Evolutionary conservation across 2,888 invertebrate genomes (phyloP).

Genomic region (Stratiomys singularior): DNA sequence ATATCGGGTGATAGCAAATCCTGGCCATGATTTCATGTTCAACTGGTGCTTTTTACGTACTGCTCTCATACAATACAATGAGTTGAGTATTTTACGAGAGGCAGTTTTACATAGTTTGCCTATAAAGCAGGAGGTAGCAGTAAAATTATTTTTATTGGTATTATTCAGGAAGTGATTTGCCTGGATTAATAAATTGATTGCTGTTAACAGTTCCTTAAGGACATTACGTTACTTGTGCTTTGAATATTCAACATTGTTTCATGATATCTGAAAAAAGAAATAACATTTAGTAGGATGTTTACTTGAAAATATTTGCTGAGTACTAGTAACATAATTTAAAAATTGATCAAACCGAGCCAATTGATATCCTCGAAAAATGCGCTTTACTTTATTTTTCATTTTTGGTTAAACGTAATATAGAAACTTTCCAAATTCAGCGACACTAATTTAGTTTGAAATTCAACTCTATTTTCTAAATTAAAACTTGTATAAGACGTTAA

Average conservation of each 20-base stretch:
- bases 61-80: conserved; percentile 18
- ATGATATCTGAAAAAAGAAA: neutral
- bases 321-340: too few relatives aligned
- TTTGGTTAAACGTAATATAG: too few relatives aligned
- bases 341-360: too few relatives aligned
- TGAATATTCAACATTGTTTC: neutral
- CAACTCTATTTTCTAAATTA: too few relatives aligned
- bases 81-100: conserved; percentile 35
- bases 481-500: too few relatives aligned
- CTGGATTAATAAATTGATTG: conserved; percentile 32
- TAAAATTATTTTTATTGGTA: conserved; percentile 7
- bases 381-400: too few relatives aligned
- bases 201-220: neutral
- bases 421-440: too few relatives aligned
- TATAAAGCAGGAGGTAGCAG: neutral
- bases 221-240: neutral
- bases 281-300: too few relatives aligned
- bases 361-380: too few relatives aligned
- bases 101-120: conserved; percentile 31
- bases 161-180: conserved; percentile 26
- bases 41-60: conserved; percentile 35
- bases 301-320: too few relatives aligned
- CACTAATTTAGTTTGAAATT: too few relatives aligned
- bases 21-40: conserved; percentile 40
- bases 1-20: conserved; percentile 30